Percentiles rank a stretch among this genome's conserved stretches.
Evolutionary conservation across 64 coral and sea anemone genomes (phyloP).

Genomic region (Astreopora myriophthalma): DNA sequence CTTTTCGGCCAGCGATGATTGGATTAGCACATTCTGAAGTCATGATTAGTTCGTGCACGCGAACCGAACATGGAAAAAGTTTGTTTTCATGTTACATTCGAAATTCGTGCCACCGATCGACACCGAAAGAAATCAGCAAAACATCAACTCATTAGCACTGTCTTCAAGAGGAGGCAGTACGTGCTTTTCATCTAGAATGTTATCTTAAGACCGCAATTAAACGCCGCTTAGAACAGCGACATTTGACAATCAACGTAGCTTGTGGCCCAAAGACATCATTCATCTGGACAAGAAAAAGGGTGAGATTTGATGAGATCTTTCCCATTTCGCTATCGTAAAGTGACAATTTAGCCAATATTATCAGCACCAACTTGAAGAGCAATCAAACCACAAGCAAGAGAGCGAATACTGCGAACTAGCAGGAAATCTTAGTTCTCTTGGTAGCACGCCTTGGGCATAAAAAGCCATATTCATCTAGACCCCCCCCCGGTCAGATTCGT

Average conservation of each 20-base stretch:
- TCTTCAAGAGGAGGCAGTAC: background rate
- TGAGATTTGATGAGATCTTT: too few relatives aligned
- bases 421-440: too few relatives aligned
- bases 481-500: too few relatives aligned
- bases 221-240: background rate
- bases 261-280: background rate
- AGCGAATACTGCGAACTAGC: too few relatives aligned
- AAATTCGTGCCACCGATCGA: background rate
- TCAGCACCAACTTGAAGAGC: too few relatives aligned
- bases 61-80: background rate
- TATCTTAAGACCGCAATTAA: background rate
- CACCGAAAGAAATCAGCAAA: background rate
- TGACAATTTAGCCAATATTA: too few relatives aligned
- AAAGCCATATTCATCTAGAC: too few relatives aligned
- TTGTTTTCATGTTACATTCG: too few relatives aligned
- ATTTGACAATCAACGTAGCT: background rate
- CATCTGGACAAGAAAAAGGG: background rate
- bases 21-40: background rate
- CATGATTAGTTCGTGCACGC: background rate
- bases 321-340: too few relatives aligned
- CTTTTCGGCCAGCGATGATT: background rate
- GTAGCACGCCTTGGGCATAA: too few relatives aligned
- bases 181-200: background rate
- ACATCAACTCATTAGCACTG: background rate
- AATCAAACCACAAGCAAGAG: too few relatives aligned